phyloP scores from a whole-genome alignment of 2,113 vertebrate genomes.

The Saguinus midas region DNA sequence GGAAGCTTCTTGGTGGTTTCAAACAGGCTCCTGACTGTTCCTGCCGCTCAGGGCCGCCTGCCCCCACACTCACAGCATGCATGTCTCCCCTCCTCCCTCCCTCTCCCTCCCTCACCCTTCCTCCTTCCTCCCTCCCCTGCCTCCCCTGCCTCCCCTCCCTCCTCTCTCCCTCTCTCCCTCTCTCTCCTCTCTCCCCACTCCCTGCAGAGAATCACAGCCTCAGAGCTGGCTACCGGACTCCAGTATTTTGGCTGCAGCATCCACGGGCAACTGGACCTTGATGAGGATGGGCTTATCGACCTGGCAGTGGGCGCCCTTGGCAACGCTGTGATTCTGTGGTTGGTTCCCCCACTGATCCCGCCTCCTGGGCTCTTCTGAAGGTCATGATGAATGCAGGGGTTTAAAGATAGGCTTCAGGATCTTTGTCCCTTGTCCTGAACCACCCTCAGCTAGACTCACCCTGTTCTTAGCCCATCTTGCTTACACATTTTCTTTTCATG shows the following conservation, averaged over 20 bases:
- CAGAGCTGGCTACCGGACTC: conserved; percentile 86
- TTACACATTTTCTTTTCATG: neutral
- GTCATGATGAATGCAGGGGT: neutral
- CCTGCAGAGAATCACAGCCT: conserved; percentile 90
- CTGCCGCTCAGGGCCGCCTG: neutral
- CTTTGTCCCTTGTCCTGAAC: neutral
- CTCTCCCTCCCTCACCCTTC: neutral
- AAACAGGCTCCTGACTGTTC: neutral
- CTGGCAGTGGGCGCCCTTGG: conserved; percentile 94
- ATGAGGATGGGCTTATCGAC: conserved; percentile 92
- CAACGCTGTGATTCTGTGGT: conserved; percentile 94
- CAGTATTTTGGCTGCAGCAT: conserved; percentile 97
- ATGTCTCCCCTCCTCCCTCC: neutral
- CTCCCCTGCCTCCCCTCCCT: accelerated
- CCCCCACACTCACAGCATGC: neutral
- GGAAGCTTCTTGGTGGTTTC: neutral
- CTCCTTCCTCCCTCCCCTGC: too few species aligned
- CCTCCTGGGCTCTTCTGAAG: neutral
- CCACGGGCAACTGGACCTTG: conserved; percentile 95
- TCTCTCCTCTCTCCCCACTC: neutral
- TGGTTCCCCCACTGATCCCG: conserved; percentile 65
- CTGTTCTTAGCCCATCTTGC: neutral
- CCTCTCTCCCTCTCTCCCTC: too few species aligned
- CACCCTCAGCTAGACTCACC: neutral
- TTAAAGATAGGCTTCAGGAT: neutral